Base-by-base conservation (phyloP, 2,888 invertebrate species). In the Caenorhabditis sulstoni region DNA sequence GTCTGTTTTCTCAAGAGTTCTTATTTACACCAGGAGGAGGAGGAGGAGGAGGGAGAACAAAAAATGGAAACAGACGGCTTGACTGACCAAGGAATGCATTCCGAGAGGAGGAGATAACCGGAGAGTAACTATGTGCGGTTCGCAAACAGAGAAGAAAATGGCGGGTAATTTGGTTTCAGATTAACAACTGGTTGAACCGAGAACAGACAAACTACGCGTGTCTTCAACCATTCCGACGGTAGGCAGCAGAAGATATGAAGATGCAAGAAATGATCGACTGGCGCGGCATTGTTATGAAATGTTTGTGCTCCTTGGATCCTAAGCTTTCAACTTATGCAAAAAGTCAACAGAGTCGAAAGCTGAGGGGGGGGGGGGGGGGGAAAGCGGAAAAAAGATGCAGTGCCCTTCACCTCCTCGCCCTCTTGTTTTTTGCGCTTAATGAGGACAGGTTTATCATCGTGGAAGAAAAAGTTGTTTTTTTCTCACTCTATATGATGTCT, bases 361-460 rank as follows among this genome's bases (percentile, higher is more conserved):
- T 8, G 23, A 35, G 41, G 41, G 11, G 41, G 41, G 7, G 11
- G 41, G 57, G 44, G 50, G 55, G 12, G 41, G n/a, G 41, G 39
- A n/a, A n/a, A n/a, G n/a, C n/a, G 45, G 20, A 52, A 57, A 62
- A 53, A 58, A 62, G 52, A 65, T 50, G 57, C 61, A 39, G 55
- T 55, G 58, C 58, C 58, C 45, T 44, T 29, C 41, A 20, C 18
- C 14, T 22, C 50, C 57, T 47, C 68, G 39, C 47, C 58, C 67
- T 47, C 59, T 64, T 73, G 64, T 73, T 73, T 73, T 71, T 73
- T 50, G 49, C 73, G 73, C 73, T 64, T 73, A 73, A 64, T 73
- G 64, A 55, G 64, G 64, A 73, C 73, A 73, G 73, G 73, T 73
- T 73, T 64, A 57, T 49, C 47, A 57, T 49, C 47, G 22, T 35